These are phyloP conservation scores for Patella caerulea DNA, from an alignment of 2,888 invertebrate species.

Conservation along the genomic window DNA sequence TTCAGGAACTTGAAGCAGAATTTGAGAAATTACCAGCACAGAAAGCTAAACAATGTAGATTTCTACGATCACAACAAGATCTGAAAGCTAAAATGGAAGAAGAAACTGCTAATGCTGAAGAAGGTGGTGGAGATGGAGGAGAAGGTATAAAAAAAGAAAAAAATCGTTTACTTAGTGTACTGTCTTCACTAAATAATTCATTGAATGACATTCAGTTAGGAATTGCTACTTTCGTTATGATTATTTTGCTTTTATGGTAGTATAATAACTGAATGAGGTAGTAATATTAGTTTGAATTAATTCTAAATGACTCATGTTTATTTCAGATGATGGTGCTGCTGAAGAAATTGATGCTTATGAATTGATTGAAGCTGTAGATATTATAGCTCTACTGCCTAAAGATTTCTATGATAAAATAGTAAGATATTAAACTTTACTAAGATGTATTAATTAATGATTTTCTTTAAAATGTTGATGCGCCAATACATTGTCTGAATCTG, in stretches of 20 bases:
- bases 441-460: too few species aligned
- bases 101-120: constrained; percentile 48
- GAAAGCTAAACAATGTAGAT: constrained; percentile 81
- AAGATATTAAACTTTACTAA: constrained; percentile 26
- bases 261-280: too few species aligned
- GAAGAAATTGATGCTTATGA: constrained; percentile 89
- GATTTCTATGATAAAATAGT: constrained; percentile 90
- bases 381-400: constrained; percentile 91
- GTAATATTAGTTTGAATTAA: too few species aligned
- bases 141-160: constrained; percentile 7
- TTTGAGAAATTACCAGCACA: constrained; percentile 82
- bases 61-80: constrained; percentile 86
- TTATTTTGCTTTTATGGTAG: background rate
- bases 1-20: constrained; percentile 89
- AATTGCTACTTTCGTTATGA: background rate
- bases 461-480: too few species aligned
- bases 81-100: constrained; percentile 73
- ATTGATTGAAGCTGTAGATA: constrained; percentile 91
- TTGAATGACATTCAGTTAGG: background rate
- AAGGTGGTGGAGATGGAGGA: constrained; percentile 37
- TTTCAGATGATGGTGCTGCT: constrained; percentile 64
- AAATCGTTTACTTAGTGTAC: too few species aligned
- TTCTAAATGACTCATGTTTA: too few species aligned
- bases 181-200: too few species aligned
- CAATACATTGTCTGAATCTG: too few species aligned